Evolutionary conservation across 1,140 invertebrate species (phyloP).

Genomic region (Battus philenor): DNA sequence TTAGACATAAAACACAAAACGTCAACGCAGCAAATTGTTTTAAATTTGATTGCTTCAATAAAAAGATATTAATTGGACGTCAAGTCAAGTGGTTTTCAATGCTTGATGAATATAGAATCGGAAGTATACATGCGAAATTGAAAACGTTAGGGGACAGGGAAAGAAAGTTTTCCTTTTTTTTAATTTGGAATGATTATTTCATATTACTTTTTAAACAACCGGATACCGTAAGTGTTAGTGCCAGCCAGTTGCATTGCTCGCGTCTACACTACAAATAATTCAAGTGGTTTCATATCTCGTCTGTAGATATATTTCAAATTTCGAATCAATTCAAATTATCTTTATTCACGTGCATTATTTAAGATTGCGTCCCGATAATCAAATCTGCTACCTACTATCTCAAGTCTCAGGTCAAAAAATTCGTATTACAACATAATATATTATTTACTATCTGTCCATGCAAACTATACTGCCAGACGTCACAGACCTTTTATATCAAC

Average conservation of each 20-base stretch:
- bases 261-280: too few species aligned
- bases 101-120: conserved; percentile 6
- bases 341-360: too few species aligned
- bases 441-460: too few species aligned
- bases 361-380: too few species aligned
- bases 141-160: background rate
- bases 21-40: conserved; percentile 11
- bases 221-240: background rate
- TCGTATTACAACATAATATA: too few species aligned
- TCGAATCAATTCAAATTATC: too few species aligned
- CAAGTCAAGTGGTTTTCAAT: conserved; percentile 29
- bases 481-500: too few species aligned
- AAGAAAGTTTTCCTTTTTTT: background rate
- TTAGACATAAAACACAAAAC: conserved; percentile 6
- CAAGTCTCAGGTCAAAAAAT: too few species aligned
- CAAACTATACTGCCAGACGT: too few species aligned
- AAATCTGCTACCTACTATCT: too few species aligned
- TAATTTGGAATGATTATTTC: background rate
- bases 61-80: conserved; percentile 57
- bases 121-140: background rate
- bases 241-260: background rate
- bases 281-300: too few species aligned
- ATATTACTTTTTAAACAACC: background rate
- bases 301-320: too few species aligned
- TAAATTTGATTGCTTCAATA: conserved; percentile 30